These are phyloP conservation scores for Poeciliopsis turneri DNA, from an alignment of 2,797 vertebrate genomes.

Conservation along the genomic window DNA sequence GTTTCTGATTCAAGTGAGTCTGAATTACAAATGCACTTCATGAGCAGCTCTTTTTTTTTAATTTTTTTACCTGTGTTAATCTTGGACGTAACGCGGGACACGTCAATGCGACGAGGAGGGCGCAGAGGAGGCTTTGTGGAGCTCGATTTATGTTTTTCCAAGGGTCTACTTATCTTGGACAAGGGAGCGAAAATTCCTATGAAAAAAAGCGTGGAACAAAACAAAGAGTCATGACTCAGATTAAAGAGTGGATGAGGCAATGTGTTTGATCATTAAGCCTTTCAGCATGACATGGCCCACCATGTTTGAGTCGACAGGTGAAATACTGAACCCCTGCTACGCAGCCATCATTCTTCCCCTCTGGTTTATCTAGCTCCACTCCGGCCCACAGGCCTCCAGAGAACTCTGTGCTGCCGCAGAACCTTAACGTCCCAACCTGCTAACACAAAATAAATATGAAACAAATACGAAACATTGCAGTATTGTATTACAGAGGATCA, in stretches of 20 bases:
- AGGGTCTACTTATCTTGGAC: conserved; percentile 92
- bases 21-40: background rate
- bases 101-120: conserved; percentile 81
- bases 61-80: conserved; percentile 86
- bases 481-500: background rate
- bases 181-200: conserved; percentile 96
- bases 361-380: conserved; percentile 91
- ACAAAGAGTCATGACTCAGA: background rate
- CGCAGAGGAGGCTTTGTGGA: conserved; percentile 69
- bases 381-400: conserved; percentile 96
- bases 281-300: conserved; percentile 64
- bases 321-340: conserved; percentile 96
- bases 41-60: background rate
- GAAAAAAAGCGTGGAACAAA: background rate
- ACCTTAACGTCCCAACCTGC: conserved; percentile 91
- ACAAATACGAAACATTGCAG: background rate
- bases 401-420: conserved; percentile 94
- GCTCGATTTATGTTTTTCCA: conserved; percentile 78
- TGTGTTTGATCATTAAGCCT: background rate
- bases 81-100: conserved; percentile 86
- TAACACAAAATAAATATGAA: conserved; percentile 12
- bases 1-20: background rate
- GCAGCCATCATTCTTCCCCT: conserved; percentile 95
- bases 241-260: background rate
- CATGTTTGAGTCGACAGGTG: conserved; percentile 87